Percentiles rank a stretch among this genome's conserved stretches.
Conservation (phyloP, 2,888 invertebrate species). For the Dasypogon diadema region DNA sequence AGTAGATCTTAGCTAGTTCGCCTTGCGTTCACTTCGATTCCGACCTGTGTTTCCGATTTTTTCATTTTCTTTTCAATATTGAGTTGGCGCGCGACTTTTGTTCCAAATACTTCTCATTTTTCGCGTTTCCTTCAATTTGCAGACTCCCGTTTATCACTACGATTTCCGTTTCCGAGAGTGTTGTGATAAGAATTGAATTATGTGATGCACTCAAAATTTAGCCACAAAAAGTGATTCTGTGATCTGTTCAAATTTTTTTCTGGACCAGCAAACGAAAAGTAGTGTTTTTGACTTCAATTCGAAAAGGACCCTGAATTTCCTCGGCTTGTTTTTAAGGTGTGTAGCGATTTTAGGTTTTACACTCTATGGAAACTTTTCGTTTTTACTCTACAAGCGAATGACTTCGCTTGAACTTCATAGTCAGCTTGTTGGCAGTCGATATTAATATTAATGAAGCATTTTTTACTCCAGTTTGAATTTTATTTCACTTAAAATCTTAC, state of each 20-base stretch:
- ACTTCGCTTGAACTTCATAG: not conserved
- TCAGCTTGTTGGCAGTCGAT: slow-evolving; percentile 12
- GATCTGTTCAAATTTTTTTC: not conserved
- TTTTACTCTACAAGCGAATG: not conserved
- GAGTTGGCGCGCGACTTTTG: slow-evolving; percentile 6
- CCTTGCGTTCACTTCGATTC: slow-evolving; percentile 9
- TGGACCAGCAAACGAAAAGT: too few relatives aligned
- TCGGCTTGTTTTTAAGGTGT: not conserved
- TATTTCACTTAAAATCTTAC: not conserved
- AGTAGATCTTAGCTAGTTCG: not conserved
- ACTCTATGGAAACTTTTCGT: not conserved
- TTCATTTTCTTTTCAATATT: slow-evolving; percentile 4
- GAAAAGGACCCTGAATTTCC: too few relatives aligned
- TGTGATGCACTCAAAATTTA: not conserved
- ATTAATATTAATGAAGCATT: slow-evolving; percentile 16
- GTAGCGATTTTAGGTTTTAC: not conserved
- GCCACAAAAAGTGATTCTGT: not conserved
- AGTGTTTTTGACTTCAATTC: too few relatives aligned
- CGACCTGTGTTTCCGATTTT: not conserved
- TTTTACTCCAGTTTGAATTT: not conserved
- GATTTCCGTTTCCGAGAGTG: slow-evolving; percentile 29
- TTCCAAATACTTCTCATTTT: slow-evolving; percentile 15
- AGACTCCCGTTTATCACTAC: not conserved
- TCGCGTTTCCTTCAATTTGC: not conserved
- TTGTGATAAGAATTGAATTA: slow-evolving; percentile 14